Evolutionary conservation across 2,888 invertebrate genomes (phyloP).

Genomic region (Torymus aiolomorphi): DNA sequence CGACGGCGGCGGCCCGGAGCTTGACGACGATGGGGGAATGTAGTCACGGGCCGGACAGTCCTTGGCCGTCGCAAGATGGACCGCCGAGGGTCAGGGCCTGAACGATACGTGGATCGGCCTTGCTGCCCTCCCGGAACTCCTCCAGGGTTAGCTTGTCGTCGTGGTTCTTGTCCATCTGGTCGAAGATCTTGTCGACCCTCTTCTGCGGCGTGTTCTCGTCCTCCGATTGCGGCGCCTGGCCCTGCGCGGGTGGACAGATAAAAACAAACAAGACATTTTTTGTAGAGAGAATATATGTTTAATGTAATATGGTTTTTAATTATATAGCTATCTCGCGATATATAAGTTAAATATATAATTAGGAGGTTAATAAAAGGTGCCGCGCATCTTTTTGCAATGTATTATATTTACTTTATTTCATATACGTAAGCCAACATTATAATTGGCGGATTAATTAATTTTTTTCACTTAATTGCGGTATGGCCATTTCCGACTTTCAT

Average conservation of each 20-base stretch:
- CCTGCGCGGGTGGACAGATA: constrained; percentile 78
- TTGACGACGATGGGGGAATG: no score
- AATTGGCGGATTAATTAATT: no score
- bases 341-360: no score
- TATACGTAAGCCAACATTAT: no score
- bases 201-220: constrained; percentile 96
- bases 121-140: constrained; percentile 97
- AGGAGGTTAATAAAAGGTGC: no score
- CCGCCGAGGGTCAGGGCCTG: constrained; percentile 93
- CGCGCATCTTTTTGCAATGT: no score
- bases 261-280: not conserved
- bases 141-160: constrained; percentile 96
- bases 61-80: constrained; percentile 65
- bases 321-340: no score
- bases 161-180: constrained; percentile 99
- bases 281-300: not conserved
- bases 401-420: no score
- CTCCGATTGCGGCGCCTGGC: constrained; percentile 91
- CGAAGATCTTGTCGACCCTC: constrained; percentile 98
- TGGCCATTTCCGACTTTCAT: no score
- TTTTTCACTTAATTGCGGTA: no score
- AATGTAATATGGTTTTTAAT: not conserved
- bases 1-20: no score
- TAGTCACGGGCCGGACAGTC: no score
- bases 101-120: constrained; percentile 98